Base-by-base conservation (phyloP, 2,888 invertebrate genomes). In the Drosophila paramelanica region DNA sequence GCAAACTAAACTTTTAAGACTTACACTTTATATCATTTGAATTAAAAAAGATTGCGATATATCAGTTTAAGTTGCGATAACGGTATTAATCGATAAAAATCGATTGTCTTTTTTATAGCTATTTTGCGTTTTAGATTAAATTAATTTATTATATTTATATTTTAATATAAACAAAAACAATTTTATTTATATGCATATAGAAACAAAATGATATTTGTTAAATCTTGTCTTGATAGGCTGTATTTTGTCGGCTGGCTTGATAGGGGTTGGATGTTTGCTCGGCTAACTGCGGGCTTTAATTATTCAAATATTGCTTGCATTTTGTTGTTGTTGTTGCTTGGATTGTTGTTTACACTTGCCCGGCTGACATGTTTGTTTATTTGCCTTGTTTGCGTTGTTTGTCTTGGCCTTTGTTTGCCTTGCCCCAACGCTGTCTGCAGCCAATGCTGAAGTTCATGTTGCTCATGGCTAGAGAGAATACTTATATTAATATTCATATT, bases 261-360 rank as follows among this genome's bases (percentile, higher is more conserved):
- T 17, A 23, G 14, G 36, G 17, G 23, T 5, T 43, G 25, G 8
- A 43, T 45, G 20, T 41, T 41, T 17, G 17, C 8, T 41, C 10
- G 66, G 45, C 43, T 55, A 43, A 36, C 70, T 62, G 49, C 55
- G 53, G 41, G 53, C 67, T 60, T 77, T 79, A 75, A 85, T 78
- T 84, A 87, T 78, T 86, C 52, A 82, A 71, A 78, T 72, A 67
- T 69, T 81, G 58, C 67, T 67, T 69, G 57, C 41, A 14, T 36
- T 47, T 56, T 71, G 62, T 51, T 69, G 41, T 36, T 68, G 53
- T 56, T 64, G 57, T 57, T 59, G 50, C 14, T 42, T 7, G 20
- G n/a, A 42, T 51, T 56, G 20, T 55, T 73, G 57, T 77, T 53
- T 64, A 45, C 56, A 36, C 59, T 41, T 43, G 51, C 23, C 42